phyloP scores from a whole-genome alignment of 1,140 invertebrate species.

The Melitaea cinxia region DNA sequence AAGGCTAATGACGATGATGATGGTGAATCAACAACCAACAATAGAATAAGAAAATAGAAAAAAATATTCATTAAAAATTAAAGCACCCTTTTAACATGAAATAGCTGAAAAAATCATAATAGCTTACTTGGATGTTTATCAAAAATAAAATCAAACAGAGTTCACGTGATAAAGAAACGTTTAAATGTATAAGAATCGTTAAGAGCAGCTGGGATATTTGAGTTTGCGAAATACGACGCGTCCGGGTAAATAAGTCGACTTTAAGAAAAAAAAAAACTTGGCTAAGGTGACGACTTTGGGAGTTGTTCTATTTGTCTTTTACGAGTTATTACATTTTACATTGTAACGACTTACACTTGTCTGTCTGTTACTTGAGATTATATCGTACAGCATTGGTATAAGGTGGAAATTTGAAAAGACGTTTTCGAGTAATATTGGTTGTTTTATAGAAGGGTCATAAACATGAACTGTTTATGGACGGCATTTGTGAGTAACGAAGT shows the following conservation, averaged over 20 bases:
- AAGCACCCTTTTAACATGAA: too few species aligned
- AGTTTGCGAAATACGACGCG: conserved; percentile 42
- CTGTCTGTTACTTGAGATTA: neutral
- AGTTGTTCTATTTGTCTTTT: conserved; percentile 40
- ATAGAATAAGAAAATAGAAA: too few species aligned
- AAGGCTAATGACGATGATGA: too few species aligned
- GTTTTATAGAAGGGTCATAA: neutral
- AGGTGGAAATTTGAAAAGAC: conserved; percentile 3
- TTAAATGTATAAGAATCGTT: conserved; percentile 38
- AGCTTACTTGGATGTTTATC: too few species aligned
- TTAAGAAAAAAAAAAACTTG: conserved; percentile 49
- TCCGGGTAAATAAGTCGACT: conserved; percentile 43
- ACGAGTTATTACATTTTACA: conserved; percentile 11
- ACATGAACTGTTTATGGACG: conserved; percentile 18
- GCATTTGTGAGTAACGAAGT: conserved; percentile 16
- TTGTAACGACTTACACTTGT: conserved; percentile 2
- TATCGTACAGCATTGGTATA: neutral
- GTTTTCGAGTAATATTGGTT: neutral
- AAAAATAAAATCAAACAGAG: too few species aligned
- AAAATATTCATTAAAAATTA: too few species aligned
- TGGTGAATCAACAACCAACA: too few species aligned
- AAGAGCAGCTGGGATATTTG: conserved; percentile 46
- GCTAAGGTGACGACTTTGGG: conserved; percentile 40
- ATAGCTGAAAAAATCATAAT: too few species aligned
- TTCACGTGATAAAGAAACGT: conserved; percentile 8